Base-by-base conservation (phyloP, 2,113 vertebrate species). In the Nothobranchius kuhntae region DNA sequence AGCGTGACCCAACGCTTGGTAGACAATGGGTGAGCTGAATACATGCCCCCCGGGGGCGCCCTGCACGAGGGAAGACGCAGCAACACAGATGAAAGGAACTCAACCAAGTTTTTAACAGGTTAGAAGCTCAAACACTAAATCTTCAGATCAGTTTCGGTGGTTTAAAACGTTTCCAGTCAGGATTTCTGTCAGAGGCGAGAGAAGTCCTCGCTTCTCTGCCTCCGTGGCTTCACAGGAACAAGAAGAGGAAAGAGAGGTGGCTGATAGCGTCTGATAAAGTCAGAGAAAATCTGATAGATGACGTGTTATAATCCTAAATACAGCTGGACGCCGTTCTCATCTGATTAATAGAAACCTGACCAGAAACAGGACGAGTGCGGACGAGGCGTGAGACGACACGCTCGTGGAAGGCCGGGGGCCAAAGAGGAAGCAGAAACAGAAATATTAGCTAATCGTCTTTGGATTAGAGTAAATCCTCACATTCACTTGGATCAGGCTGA, bases 261-360 rank as follows among this genome's bases (percentile, higher is more conserved):
- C 67, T 73, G 74, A 85, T 85, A 77, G 61, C n/a, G 59, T 61
- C 64, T 61, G 82, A 88, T 87, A 86, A 87, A 78, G 66, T 73
- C 60, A 77, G 88, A 86, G 75, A 85, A 86, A 82, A 88, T 90
- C 85, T 78, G 83, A 90, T 90, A 85, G 60, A 68, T 58, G 0
- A 48, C 53, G 21, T 75, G 78, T 77, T 84, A 78, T 78, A 68
- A 71, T 24, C 47, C 69, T 76, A 77, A 78, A 74, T 59, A 64
- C 46, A 61, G 38, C 63, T 47, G 1, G 12, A 61, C 35, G 2
- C 21, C 42, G 38, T 69, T 83, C 71, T 70, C 69, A 86, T 86
- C 82, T 74, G 85, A 86, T 86, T 84, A 81, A 84, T 78, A 86
- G 65, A 89, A 85, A 85, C 78, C 74, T 73, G 75, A 50, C 47